Evolutionary conservation across 2,888 invertebrate genomes (phyloP).

Genomic region (Pimpla rufipes): DNA sequence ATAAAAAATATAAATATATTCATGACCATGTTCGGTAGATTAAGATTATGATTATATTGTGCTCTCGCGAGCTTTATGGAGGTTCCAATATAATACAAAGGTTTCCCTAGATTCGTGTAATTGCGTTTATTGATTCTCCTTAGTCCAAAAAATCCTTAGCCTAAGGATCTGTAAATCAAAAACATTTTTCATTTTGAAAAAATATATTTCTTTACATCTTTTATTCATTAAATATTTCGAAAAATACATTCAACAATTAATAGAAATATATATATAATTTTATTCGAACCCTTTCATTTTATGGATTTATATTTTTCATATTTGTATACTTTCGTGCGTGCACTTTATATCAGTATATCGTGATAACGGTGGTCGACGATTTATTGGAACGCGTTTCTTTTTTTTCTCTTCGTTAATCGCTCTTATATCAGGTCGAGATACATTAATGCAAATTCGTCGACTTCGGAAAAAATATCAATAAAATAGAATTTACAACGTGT

Average conservation of each 20-base stretch:
- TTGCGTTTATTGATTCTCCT: background rate
- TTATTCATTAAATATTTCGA: conserved; percentile 10
- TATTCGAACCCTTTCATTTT: conserved; percentile 3
- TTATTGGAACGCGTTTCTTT: conserved; percentile 14
- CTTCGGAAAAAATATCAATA: conserved; percentile 20
- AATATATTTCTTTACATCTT: background rate
- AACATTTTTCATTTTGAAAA: conserved; percentile 1
- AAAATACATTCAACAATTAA: conserved; percentile 6
- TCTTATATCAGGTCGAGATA: background rate
- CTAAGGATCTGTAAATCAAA: too few relatives aligned
- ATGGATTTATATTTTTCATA: conserved; percentile 28
- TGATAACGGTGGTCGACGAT: background rate
- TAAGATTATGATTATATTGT: conserved; percentile 29
- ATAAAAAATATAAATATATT: conserved; percentile 39
- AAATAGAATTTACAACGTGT: conserved; percentile 25
- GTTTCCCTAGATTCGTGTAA: conserved; percentile 16
- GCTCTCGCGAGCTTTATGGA: conserved; percentile 19
- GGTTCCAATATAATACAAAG: conserved; percentile 41
- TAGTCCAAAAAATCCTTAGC: too few relatives aligned
- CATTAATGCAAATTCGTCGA: background rate
- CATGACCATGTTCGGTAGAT: conserved; percentile 25
- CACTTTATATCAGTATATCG: conserved; percentile 1
- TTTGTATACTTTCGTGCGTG: conserved; percentile 5
- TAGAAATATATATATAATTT: conserved; percentile 20
- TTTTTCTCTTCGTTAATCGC: conserved; percentile 4